These are phyloP conservation scores for Scopus umbretta DNA, from an alignment of 2,113 vertebrate species.

Conservation along the genomic window DNA sequence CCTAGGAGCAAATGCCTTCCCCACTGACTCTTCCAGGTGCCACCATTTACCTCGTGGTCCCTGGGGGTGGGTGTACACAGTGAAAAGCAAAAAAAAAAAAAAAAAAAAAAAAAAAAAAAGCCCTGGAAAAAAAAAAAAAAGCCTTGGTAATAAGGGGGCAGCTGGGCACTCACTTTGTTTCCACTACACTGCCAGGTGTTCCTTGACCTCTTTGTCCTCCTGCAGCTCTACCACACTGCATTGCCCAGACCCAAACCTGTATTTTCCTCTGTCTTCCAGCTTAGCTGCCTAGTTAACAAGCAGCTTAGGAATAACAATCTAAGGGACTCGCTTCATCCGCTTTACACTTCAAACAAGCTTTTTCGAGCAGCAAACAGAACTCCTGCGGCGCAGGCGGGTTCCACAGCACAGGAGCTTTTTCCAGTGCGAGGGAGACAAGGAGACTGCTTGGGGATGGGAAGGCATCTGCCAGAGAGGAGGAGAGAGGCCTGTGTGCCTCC, in stretches of 20 bases:
- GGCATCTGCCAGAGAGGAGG: not conserved
- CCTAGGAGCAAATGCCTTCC: not conserved
- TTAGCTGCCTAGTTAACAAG: not conserved
- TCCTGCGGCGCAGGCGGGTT: not conserved
- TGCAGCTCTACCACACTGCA: not conserved
- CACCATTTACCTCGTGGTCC: not conserved
- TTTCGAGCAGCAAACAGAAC: constrained; percentile 13
- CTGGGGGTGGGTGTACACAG: not conserved
- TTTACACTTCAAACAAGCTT: constrained; percentile 37
- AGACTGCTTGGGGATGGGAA: not conserved
- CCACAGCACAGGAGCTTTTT: not conserved
- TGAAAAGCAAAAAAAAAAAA: too few relatives aligned
- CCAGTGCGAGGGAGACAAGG: not conserved
- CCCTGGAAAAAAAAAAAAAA: too few relatives aligned
- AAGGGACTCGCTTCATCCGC: not conserved
- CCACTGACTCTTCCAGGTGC: not conserved
- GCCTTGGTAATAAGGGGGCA: not conserved
- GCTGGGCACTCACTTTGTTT: not conserved
- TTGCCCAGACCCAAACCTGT: not conserved
- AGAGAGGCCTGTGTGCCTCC: not conserved
- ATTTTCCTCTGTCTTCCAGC: not conserved
- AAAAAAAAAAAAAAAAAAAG: too few relatives aligned
- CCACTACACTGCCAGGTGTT: not conserved
- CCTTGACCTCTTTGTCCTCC: not conserved
- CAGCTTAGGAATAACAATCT: not conserved